Evolutionary conservation across 2,888 invertebrate genomes (phyloP).

Genomic region (Phyllotreta cruciferae): DNA sequence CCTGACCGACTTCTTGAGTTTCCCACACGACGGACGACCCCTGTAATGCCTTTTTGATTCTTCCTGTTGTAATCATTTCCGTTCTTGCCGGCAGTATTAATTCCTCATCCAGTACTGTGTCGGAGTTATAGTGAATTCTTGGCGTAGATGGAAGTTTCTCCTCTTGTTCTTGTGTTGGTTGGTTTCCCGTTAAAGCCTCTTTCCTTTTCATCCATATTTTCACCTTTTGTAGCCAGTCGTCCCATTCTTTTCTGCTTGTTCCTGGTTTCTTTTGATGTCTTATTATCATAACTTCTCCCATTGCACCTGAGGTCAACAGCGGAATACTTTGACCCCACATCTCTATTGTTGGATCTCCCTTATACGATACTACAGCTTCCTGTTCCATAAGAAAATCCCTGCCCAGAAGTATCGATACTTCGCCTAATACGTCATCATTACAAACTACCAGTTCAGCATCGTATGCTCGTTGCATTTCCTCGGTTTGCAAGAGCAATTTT

Average conservation of each 20-base stretch:
- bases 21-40: not conserved
- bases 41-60: not conserved
- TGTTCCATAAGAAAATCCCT: conserved; percentile 10
- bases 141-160: not conserved
- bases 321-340: conserved; percentile 9
- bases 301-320: not conserved
- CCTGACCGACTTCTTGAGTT: not conserved
- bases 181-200: not conserved
- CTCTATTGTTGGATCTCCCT: not conserved
- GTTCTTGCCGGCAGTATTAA: not conserved
- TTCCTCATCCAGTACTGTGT: not conserved
- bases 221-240: not conserved
- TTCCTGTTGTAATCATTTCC: not conserved
- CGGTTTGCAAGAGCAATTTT: not conserved
- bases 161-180: not conserved
- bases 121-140: not conserved
- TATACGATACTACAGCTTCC: conserved; percentile 7
- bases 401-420: conserved; percentile 1
- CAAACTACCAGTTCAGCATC: not conserved
- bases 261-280: not conserved
- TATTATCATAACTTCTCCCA: not conserved
- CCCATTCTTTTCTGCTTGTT: not conserved
- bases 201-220: not conserved
- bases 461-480: not conserved
- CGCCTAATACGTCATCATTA: conserved; percentile 4